phyloP scores from a whole-genome alignment of 1,140 invertebrate genomes.

The Trachelipus rathkii region DNA sequence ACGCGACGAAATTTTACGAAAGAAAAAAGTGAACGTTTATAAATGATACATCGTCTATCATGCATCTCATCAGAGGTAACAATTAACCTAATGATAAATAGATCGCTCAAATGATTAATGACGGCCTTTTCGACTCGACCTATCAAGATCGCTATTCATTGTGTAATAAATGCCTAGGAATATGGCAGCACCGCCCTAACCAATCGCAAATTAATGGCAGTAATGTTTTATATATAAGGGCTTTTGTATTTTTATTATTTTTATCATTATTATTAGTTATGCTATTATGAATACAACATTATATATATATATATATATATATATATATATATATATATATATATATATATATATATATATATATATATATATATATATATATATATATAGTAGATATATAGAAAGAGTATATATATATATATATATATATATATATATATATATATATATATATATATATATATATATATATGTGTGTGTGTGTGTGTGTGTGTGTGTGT shows the following conservation, averaged over 20 bases:
- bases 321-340: no score
- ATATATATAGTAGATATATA: no score
- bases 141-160: slow-evolving; percentile 10
- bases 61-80: slow-evolving; percentile 1
- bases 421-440: no score
- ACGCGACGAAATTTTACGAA: no score
- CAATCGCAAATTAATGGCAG: neutral
- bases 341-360: no score
- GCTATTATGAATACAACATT: neutral
- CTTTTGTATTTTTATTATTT: neutral
- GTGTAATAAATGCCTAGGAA: neutral
- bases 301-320: slow-evolving; percentile 5
- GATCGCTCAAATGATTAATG: neutral
- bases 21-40: no score
- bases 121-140: neutral
- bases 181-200: neutral
- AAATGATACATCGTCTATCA: neutral
- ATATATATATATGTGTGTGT: no score
- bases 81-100: slow-evolving; percentile 6
- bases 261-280: neutral
- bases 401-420: no score
- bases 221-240: neutral
- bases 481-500: no score
- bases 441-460: no score
- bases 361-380: no score